Percentiles rank a stretch among this genome's conserved stretches.
phyloP scores from a whole-genome alignment of 2,113 vertebrate species.

The Dasyurus viverrinus region DNA sequence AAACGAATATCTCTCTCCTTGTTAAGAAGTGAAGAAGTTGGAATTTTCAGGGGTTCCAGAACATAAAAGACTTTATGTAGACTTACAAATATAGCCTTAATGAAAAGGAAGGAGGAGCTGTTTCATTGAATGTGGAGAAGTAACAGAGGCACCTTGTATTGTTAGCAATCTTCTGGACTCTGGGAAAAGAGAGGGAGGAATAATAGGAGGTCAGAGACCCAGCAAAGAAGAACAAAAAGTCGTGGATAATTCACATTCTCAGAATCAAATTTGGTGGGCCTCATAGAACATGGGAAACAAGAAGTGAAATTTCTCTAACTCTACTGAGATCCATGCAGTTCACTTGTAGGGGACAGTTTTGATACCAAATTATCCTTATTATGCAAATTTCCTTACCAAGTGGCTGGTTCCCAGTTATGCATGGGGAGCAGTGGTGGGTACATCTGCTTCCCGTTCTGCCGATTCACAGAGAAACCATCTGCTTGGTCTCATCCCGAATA shows the following conservation, averaged over 20 bases:
- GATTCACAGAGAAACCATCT: conserved; percentile 90
- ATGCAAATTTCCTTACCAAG: conserved; percentile 95
- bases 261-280: conserved; percentile 66
- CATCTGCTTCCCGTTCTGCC: conserved; percentile 95
- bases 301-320: conserved; percentile 93
- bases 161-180: no score
- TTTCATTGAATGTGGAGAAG: background rate
- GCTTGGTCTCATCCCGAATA: conserved; percentile 84
- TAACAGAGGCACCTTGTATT: background rate
- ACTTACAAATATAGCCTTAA: background rate
- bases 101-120: background rate
- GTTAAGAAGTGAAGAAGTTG: background rate
- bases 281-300: conserved; percentile 86
- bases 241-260: conserved; percentile 54
- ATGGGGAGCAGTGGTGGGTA: conserved; percentile 85
- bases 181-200: no score
- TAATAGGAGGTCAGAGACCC: background rate
- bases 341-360: conserved; percentile 84
- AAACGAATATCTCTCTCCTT: background rate
- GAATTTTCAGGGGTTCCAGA: background rate
- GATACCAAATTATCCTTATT: conserved; percentile 94
- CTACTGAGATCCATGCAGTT: conserved; percentile 88
- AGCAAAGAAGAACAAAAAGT: background rate
- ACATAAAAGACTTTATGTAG: background rate
- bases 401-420: conserved; percentile 90